Evolutionary conservation across 2,113 vertebrate species (phyloP).

Genomic region (Pipa parva): DNA sequence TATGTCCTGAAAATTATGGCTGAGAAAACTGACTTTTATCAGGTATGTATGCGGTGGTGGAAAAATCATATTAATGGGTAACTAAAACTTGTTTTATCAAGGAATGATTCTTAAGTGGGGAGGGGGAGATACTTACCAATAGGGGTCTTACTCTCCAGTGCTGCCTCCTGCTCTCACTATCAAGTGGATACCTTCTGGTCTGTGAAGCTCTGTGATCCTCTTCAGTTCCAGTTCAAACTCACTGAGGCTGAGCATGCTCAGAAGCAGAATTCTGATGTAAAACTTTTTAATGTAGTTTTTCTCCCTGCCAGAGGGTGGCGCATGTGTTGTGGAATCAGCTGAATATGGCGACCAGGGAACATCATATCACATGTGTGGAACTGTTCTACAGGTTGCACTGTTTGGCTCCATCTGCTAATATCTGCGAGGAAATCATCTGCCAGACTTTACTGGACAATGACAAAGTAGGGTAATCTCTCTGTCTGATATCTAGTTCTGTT

Average conservation of each 20-base stretch:
- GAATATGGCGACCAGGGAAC: constrained; percentile 81
- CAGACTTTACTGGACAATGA: constrained; percentile 78
- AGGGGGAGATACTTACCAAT: no score
- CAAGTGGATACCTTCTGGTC: no score
- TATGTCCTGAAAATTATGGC: constrained; percentile 72
- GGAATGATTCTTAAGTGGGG: no score
- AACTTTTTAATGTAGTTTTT: neutral
- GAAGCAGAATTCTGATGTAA: no score
- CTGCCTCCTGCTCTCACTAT: no score
- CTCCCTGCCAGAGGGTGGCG: constrained; percentile 72
- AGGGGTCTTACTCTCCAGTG: no score
- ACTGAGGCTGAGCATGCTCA: no score
- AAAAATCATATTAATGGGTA: no score
- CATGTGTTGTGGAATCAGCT: constrained; percentile 87
- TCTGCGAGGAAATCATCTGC: constrained; percentile 96
- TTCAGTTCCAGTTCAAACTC: no score
- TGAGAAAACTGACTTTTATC: constrained; percentile 87
- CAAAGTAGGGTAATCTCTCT: constrained; percentile 68
- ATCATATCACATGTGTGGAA: constrained; percentile 87
- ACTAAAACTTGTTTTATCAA: no score
- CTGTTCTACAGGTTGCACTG: constrained; percentile 92
- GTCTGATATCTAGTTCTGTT: no score
- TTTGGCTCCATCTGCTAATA: constrained; percentile 80
- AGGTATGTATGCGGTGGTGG: constrained; percentile 59
- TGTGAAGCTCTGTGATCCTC: no score